A percentile compares a stretch with the other conserved stretches of the same genome.
Conservation (phyloP, 1,140 invertebrate genomes). For the Neodiprion lecontei region DNA sequence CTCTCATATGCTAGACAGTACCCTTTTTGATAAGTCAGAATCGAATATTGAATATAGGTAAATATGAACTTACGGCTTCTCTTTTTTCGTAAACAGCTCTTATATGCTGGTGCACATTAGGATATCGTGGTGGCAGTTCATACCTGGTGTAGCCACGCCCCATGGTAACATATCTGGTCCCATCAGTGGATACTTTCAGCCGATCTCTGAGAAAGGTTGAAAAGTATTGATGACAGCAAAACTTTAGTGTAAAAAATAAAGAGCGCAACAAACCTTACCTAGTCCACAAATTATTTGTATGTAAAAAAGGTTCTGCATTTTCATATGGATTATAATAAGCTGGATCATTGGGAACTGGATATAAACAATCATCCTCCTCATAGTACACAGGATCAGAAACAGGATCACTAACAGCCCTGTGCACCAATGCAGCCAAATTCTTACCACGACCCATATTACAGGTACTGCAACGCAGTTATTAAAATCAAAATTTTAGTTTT, state of each 20-base stretch:
- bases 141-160: conserved; percentile 51
- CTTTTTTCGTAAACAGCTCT: conserved; percentile 41
- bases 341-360: conserved; percentile 29
- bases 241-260: conserved; percentile 11
- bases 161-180: conserved; percentile 43
- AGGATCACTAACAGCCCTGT: not conserved
- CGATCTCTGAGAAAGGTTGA: conserved; percentile 2
- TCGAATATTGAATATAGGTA: not conserved
- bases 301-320: conserved; percentile 31
- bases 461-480: conserved; percentile 5
- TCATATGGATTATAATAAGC: conserved; percentile 41
- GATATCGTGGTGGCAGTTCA: conserved; percentile 39
- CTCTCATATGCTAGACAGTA: too few relatives aligned
- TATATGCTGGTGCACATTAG: conserved; percentile 31
- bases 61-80: conserved; percentile 29
- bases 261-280: conserved; percentile 30
- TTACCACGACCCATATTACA: not conserved
- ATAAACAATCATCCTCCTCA: conserved; percentile 34
- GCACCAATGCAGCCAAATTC: conserved; percentile 4
- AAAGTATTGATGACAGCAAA: conserved; percentile 5
- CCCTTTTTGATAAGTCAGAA: conserved; percentile 15
- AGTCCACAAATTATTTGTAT: conserved; percentile 49
- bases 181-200: conserved; percentile 31
- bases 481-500: not conserved
- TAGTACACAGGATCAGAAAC: not conserved